phyloP scores from a whole-genome alignment of 2,797 vertebrate species.

The Percopsis omiscomaycus region DNA sequence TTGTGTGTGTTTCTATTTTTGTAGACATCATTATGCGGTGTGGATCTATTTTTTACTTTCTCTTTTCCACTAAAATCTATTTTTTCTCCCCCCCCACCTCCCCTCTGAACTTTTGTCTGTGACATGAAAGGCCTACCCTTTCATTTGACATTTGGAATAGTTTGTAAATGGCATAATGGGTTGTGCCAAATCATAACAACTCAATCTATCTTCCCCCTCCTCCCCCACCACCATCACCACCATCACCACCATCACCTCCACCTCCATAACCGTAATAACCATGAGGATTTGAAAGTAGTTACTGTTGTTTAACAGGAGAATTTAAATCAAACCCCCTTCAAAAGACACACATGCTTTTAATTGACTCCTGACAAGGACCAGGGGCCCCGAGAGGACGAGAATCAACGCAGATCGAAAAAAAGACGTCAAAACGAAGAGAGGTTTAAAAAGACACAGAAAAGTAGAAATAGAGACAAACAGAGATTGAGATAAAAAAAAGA shows the following conservation, averaged over 20 bases:
- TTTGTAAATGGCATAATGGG: slow-evolving; percentile 66
- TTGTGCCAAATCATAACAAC: slow-evolving; percentile 71
- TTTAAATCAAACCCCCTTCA: slow-evolving; percentile 2
- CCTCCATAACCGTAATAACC: background rate
- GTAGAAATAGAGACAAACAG: slow-evolving; percentile 1
- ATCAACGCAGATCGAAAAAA: background rate
- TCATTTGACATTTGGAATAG: slow-evolving; percentile 63
- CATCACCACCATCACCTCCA: background rate
- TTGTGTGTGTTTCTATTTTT: slow-evolving; percentile 48
- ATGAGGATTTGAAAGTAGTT: slow-evolving; percentile 17
- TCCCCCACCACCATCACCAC: background rate
- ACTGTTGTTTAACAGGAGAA: slow-evolving; percentile 1
- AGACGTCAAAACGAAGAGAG: background rate
- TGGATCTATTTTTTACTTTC: slow-evolving; percentile 67
- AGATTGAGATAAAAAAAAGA: slow-evolving; percentile 1
- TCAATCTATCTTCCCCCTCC: slow-evolving; percentile 41
- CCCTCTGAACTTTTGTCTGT: slow-evolving; percentile 35
- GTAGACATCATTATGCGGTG: slow-evolving; percentile 67
- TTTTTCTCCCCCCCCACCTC: slow-evolving; percentile 7
- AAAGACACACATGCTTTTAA: slow-evolving; percentile 32
- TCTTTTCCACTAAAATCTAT: slow-evolving; percentile 37
- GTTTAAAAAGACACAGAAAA: background rate
- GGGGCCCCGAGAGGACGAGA: slow-evolving; percentile 21
- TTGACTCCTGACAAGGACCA: slow-evolving; percentile 13
- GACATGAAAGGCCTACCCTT: slow-evolving; percentile 49